Base-by-base conservation (phyloP, 1,140 invertebrate species). In the Proctacanthus coquilletti region DNA sequence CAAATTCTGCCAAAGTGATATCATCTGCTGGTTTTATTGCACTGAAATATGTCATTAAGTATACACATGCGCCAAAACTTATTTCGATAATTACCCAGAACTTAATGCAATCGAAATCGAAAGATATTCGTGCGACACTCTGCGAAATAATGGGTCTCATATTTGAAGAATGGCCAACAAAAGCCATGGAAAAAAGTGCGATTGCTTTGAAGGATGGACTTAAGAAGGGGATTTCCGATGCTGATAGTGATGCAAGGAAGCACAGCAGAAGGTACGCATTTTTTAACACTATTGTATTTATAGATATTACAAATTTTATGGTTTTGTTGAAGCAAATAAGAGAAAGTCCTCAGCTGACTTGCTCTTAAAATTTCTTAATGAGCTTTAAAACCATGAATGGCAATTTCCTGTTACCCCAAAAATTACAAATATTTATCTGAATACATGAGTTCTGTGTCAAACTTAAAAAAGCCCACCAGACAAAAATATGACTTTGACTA, bases 1-100 rank as follows among this genome's bases (percentile, higher is more conserved):
- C 86, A 51, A 98, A 97, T 64, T 88, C 85, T 52, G 92, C 89
- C 45, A 97, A 97, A 72, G 79, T 97, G 37, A 88, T 97, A 64
- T 83, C 92, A 6, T 84, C 88, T 8, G 84, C 91, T 8, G 88
- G 86, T 21, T 72, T 77, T 9, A 75, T 93, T 32, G 77, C 84
- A 29, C 74, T 96, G 18, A 72, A 80, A 11, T 96, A 94, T 63
- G 85, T 97, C 17, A 80, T 97, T 32, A 75, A 78, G 51, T 73
- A 89, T 63, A 87, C 85, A 15, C 86, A 92, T 55, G 74, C 78
- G 48, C 73, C 74, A 21, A 71, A 89, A 40, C 69, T 95, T 21
- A 74, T 97, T 40, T 87, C 88, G 33, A 80, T 91, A 43, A 74
- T 97, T n/a, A 77, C 77, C 2, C 66, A 72, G 18, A 82, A 82